Conservation (phyloP, 2,888 invertebrate species). For the Cantharis rustica region DNA sequence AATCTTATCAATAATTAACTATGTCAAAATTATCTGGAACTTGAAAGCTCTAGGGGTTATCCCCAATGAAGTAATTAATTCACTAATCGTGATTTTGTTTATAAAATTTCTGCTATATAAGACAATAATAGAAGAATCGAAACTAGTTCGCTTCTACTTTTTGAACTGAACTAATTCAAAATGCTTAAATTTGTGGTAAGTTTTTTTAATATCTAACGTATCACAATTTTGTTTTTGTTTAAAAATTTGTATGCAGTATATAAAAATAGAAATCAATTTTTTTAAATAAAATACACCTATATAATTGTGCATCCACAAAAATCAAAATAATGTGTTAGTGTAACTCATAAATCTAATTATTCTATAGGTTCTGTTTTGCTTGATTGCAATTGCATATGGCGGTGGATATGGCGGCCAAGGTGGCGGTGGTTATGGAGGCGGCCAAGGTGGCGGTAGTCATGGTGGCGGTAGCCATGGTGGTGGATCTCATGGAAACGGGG, state of each 20-base stretch:
- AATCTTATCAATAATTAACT: neutral
- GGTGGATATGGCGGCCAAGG: neutral
- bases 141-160: neutral
- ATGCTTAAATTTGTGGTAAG: neutral
- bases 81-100: neutral
- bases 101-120: neutral
- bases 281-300: too few relatives aligned
- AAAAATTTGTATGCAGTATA: too few relatives aligned
- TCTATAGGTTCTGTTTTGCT: neutral
- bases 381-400: neutral
- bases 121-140: neutral
- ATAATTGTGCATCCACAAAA: too few relatives aligned
- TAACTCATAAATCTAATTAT: neutral
- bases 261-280: too few relatives aligned
- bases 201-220: neutral
- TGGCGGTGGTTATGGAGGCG: neutral
- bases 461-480: constrained; percentile 1
- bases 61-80: neutral
- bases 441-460: neutral
- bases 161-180: neutral
- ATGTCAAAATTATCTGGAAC: neutral
- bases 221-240: too few relatives aligned
- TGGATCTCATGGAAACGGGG: neutral
- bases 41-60: neutral
- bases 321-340: neutral